phyloP scores from a whole-genome alignment of 1,140 invertebrate species.

The Acromyrmex heyeri region DNA sequence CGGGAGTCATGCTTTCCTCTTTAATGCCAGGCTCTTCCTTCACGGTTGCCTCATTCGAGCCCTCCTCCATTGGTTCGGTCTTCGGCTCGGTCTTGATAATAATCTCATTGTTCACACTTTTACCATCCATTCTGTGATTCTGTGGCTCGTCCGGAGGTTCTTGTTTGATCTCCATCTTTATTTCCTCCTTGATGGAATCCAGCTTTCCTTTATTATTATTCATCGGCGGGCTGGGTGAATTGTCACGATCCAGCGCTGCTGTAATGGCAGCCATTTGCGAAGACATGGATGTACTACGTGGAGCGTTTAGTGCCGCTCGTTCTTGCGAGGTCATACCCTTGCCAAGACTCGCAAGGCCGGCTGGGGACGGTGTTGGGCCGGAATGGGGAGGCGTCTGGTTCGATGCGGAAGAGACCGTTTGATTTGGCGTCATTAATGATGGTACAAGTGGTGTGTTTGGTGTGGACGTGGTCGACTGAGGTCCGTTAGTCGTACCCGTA shows the following conservation, averaged over 20 bases:
- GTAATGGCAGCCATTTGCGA: constrained; percentile 91
- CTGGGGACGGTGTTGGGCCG: constrained; percentile 84
- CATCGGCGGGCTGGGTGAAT: constrained; percentile 89
- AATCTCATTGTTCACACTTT: constrained; percentile 89
- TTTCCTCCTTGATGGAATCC: constrained; percentile 90
- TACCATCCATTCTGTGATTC: constrained; percentile 86
- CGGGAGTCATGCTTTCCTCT: constrained; percentile 88
- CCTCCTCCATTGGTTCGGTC: constrained; percentile 88
- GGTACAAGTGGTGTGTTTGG: constrained; percentile 84
- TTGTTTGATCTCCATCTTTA: constrained; percentile 89
- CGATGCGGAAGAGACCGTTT: constrained; percentile 79
- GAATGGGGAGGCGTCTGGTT: constrained; percentile 86
- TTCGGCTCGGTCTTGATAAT: constrained; percentile 91
- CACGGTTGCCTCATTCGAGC: constrained; percentile 69
- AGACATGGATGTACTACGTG: constrained; percentile 87
- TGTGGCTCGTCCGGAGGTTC: constrained; percentile 85
- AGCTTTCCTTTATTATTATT: constrained; percentile 89
- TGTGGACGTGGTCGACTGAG: constrained; percentile 83
- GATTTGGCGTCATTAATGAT: constrained; percentile 84
- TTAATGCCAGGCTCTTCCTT: constrained; percentile 86
- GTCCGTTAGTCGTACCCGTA: constrained; percentile 79
- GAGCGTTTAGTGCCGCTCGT: constrained; percentile 85
- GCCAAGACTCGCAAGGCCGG: constrained; percentile 82
- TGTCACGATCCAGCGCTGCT: constrained; percentile 89
- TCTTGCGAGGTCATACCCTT: constrained; percentile 86